Conservation (phyloP, 1,140 invertebrate species). For the Aphelenchoides avenae region DNA sequence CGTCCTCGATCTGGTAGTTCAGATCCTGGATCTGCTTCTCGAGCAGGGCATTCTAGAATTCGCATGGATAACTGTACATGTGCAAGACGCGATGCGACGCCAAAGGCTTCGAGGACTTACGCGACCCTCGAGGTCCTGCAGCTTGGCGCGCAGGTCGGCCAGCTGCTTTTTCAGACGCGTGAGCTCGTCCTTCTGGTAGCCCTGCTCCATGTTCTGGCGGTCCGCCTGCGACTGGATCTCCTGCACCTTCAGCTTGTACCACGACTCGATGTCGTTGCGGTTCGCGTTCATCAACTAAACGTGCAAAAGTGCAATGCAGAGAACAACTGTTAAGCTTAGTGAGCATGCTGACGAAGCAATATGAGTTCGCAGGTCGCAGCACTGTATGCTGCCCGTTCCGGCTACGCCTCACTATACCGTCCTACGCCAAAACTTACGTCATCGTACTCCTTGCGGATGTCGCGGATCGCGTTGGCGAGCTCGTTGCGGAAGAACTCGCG, state of each 20-base stretch:
- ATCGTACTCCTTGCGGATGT: constrained; percentile 64
- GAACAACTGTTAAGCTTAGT: too few species aligned
- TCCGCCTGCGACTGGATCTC: constrained; percentile 64
- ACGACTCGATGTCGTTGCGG: constrained; percentile 60
- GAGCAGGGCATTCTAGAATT: constrained; percentile 62
- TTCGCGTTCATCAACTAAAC: constrained; percentile 62
- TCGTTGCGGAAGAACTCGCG: constrained; percentile 64
- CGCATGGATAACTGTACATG: constrained; percentile 15
- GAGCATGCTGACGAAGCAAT: constrained; percentile 60
- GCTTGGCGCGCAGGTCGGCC: constrained; percentile 60
- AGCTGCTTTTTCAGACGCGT: constrained; percentile 62
- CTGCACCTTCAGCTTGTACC: constrained; percentile 61
- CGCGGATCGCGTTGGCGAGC: constrained; percentile 62
- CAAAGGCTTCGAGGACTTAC: constrained; percentile 45
- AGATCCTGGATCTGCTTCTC: constrained; percentile 63
- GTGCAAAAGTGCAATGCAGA: too few species aligned
- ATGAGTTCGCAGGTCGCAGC: constrained; percentile 59
- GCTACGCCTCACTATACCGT: not conserved
- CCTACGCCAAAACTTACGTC: constrained; percentile 6
- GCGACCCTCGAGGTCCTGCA: constrained; percentile 63
- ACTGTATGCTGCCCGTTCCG: not conserved
- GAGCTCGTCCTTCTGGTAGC: constrained; percentile 62
- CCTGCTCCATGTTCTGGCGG: constrained; percentile 64
- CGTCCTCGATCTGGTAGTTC: constrained; percentile 62
- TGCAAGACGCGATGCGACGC: not conserved